Conservation (phyloP, 2,888 invertebrate species). For the Thereva nobilitata region DNA sequence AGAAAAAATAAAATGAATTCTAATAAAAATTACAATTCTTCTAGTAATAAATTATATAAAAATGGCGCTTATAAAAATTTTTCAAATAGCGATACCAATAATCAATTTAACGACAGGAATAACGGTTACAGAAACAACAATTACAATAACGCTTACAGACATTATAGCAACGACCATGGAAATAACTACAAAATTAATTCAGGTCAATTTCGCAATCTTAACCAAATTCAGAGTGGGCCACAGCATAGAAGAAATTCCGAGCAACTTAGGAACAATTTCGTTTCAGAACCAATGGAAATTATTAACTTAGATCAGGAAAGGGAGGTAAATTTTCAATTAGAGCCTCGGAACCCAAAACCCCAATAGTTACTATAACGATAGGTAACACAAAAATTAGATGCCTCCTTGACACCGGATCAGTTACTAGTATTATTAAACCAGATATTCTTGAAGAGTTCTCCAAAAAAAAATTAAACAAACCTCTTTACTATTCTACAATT, state of each 20-base stretch:
- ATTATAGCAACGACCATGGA: constrained; percentile 1
- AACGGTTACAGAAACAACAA: background rate
- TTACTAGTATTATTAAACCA: constrained; percentile 17
- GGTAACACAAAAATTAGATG: constrained; percentile 18
- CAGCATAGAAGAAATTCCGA: constrained; percentile 21
- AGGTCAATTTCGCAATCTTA: constrained; percentile 9
- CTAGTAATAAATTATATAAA: background rate
- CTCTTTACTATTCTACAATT: constrained; percentile 34
- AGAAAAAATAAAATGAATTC: constrained; percentile 4
- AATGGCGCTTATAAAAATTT: background rate
- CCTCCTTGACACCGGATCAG: constrained; percentile 19
- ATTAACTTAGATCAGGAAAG: constrained; percentile 3
- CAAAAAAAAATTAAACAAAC: constrained; percentile 13
- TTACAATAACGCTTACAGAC: background rate
- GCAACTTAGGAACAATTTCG: constrained; percentile 8
- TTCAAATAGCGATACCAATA: background rate
- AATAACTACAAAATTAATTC: constrained; percentile 12
- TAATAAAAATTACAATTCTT: background rate
- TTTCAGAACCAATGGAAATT: constrained; percentile 26
- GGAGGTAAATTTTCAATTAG: constrained; percentile 33
- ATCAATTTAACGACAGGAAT: background rate
- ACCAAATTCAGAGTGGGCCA: background rate
- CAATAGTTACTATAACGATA: constrained; percentile 12
- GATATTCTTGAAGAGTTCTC: constrained; percentile 12
- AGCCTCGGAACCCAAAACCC: constrained; percentile 26